Percentiles rank a stretch among this genome's conserved stretches.
Conservation (phyloP, 2,113 vertebrate genomes). For the Rostratula benghalensis region DNA sequence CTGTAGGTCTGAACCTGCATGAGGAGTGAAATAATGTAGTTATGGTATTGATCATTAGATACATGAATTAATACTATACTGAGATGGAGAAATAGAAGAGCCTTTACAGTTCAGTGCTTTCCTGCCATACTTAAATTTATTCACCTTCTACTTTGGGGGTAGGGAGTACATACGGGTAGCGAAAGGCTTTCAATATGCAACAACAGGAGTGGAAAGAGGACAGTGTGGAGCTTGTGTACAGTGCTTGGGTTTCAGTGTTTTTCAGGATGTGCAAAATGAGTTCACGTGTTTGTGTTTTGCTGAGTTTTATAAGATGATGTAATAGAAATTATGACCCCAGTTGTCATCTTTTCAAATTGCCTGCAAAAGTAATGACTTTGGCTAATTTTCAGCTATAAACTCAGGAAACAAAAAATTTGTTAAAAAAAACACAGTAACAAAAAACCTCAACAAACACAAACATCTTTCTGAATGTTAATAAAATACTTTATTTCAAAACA, state of each 20-base stretch:
- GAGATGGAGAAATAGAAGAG: no score
- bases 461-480: background rate
- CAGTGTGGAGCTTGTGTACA: background rate
- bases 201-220: background rate
- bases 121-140: background rate
- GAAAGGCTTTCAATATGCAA: background rate
- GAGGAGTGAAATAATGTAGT: background rate
- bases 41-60: background rate
- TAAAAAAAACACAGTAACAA: background rate
- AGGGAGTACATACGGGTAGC: background rate
- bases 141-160: rapidly evolving
- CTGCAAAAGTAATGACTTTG: slow-evolving; percentile 40
- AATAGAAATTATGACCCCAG: slow-evolving; percentile 29
- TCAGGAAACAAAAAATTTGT: background rate
- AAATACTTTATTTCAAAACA: background rate
- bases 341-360: slow-evolving; percentile 59
- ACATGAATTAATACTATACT: background rate
- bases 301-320: slow-evolving; percentile 42
- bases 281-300: slow-evolving; percentile 1
- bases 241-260: slow-evolving; percentile 23
- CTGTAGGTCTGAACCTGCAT: background rate
- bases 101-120: background rate
- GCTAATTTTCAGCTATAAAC: slow-evolving; percentile 12
- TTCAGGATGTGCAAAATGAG: background rate
- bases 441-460: background rate